Evolutionary conservation across 2,888 invertebrate genomes (phyloP).

Genomic region (Acleris literana): DNA sequence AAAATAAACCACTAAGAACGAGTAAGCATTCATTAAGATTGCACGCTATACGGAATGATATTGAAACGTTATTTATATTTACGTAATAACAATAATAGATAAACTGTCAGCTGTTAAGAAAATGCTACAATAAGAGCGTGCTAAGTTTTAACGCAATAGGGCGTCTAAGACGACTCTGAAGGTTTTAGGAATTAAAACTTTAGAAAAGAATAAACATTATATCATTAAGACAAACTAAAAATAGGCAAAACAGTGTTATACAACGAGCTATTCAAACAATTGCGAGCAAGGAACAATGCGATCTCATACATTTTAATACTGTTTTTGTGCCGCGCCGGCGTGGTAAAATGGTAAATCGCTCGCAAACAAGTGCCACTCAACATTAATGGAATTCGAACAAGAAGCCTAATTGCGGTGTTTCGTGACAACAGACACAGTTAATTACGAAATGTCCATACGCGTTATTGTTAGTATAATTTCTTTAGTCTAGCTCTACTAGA

Average conservation of each 20-base stretch:
- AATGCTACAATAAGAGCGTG: slow-evolving; percentile 3
- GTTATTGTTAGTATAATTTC: slow-evolving; percentile 18
- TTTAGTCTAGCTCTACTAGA: slow-evolving; percentile 9
- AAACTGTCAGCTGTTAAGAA: slow-evolving; percentile 10
- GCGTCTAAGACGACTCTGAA: not conserved
- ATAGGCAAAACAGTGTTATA: slow-evolving; percentile 45
- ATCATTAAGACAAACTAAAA: slow-evolving; percentile 6
- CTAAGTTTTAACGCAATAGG: not conserved
- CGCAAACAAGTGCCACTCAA: slow-evolving; percentile 46
- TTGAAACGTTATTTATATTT: not conserved
- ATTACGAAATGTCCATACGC: slow-evolving; percentile 23
- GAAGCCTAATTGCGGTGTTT: slow-evolving; percentile 36
- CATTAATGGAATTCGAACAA: slow-evolving; percentile 46
- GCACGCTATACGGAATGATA: slow-evolving; percentile 3
- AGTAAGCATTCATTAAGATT: slow-evolving; percentile 8
- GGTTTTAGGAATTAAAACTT: not conserved
- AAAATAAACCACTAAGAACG: slow-evolving; percentile 4
- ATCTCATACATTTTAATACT: slow-evolving; percentile 64
- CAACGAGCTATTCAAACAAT: slow-evolving; percentile 51
- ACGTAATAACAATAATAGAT: not conserved
- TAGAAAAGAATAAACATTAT: not conserved
- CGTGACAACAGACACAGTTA: slow-evolving; percentile 16
- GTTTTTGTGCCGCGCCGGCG: slow-evolving; percentile 52
- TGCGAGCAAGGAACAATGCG: slow-evolving; percentile 55
- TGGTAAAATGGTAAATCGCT: slow-evolving; percentile 51